Conservation (phyloP, 2,113 vertebrate genomes). For the Calidris pygmaea region DNA sequence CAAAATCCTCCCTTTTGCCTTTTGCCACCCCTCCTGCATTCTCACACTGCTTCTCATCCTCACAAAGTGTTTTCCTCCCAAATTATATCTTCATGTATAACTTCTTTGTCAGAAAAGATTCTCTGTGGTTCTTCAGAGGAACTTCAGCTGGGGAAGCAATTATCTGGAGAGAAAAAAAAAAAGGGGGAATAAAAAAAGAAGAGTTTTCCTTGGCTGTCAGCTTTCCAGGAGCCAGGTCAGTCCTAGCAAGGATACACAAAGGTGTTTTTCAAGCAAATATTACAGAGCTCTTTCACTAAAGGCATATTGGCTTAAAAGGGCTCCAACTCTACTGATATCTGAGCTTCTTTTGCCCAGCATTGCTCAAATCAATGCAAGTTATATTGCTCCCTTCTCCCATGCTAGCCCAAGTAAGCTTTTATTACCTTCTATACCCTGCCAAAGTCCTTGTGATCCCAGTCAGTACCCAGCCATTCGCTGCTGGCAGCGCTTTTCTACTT, state of each 20-base stretch:
- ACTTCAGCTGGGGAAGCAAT: background rate
- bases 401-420: background rate
- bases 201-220: background rate
- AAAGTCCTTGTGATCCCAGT: background rate
- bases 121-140: background rate
- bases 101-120: background rate
- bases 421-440: background rate
- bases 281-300: slow-evolving; percentile 16
- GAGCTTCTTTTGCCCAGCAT: background rate
- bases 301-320: slow-evolving; percentile 15
- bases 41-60: background rate
- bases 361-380: slow-evolving; percentile 10
- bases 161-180: background rate
- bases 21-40: background rate
- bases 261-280: slow-evolving; percentile 29
- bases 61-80: background rate
- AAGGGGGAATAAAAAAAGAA: background rate
- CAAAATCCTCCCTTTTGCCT: background rate
- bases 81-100: background rate
- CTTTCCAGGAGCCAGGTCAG: background rate
- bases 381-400: slow-evolving; percentile 5
- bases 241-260: background rate
- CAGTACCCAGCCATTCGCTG: background rate
- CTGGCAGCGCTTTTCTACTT: background rate
- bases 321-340: background rate